Conservation (phyloP, 2,797 vertebrate genomes). For the Distichodus sexfasciatus region DNA sequence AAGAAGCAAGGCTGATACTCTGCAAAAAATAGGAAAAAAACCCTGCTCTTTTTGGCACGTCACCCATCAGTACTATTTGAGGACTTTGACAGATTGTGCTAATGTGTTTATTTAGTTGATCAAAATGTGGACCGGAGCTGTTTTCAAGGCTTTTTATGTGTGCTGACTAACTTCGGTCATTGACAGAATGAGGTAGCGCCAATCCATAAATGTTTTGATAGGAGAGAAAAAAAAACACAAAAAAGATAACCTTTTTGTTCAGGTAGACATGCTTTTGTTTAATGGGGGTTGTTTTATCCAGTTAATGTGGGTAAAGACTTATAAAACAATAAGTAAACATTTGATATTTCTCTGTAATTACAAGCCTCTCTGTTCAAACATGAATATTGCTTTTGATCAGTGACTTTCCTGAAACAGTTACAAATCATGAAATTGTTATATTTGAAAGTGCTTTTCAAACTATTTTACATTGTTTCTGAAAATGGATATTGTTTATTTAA, state of each 20-base stretch:
- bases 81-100: conserved; percentile 62
- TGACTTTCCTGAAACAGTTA: no score
- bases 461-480: no score
- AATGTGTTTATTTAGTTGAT: conserved; percentile 61
- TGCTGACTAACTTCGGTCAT: conserved; percentile 54
- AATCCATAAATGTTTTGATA: conserved; percentile 48
- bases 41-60: conserved; percentile 53
- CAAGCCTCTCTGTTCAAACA: background rate
- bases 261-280: background rate
- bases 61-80: conserved; percentile 57
- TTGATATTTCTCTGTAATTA: no score
- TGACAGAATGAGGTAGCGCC: conserved; percentile 51
- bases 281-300: background rate
- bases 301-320: conserved; percentile 1
- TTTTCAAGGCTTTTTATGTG: conserved; percentile 59
- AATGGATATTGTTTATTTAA: no score
- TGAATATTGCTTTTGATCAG: no score
- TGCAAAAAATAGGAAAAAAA: conserved; percentile 50
- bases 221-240: conserved; percentile 30
- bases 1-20: conserved; percentile 56
- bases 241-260: conserved; percentile 30
- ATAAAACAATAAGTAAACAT: no score
- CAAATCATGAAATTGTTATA: no score
- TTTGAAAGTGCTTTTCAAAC: no score
- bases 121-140: conserved; percentile 53